Percentiles rank a stretch among this genome's conserved stretches.
Evolutionary conservation across 2,797 vertebrate genomes (phyloP).

Genomic region (Myotis pilosus): DNA sequence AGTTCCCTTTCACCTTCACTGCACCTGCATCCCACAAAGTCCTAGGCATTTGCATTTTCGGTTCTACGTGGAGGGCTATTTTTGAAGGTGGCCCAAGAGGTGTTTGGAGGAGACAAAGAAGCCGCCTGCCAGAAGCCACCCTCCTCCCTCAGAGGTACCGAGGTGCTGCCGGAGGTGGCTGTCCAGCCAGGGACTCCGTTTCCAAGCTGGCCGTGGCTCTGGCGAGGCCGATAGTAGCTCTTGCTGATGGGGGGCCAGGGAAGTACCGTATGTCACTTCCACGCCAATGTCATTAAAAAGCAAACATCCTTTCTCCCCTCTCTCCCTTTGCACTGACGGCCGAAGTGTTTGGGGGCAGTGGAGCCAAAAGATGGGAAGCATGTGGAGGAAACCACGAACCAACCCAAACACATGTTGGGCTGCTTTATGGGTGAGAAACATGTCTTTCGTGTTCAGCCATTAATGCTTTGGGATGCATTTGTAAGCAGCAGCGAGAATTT

Average conservation of each 20-base stretch:
- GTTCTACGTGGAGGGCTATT: not conserved
- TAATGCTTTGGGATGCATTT: not conserved
- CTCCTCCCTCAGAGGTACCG: accelerated
- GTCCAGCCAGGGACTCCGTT: not conserved
- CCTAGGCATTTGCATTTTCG: not conserved
- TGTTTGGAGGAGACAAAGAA: not conserved
- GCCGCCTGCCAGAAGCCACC: not conserved
- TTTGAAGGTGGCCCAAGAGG: not conserved
- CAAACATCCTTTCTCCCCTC: not conserved
- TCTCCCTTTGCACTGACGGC: not conserved
- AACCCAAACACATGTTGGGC: not conserved
- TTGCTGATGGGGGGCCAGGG: not conserved
- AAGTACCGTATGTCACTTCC: not conserved
- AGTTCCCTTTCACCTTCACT: not conserved
- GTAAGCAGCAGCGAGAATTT: not conserved
- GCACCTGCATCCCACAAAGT: not conserved
- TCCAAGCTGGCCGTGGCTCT: not conserved
- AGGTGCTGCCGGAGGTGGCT: not conserved
- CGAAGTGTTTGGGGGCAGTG: accelerated
- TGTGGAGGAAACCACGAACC: not conserved
- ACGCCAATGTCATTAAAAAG: not conserved
- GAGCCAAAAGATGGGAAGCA: not conserved
- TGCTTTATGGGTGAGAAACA: not conserved
- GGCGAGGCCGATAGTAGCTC: not conserved
- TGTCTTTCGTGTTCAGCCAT: not conserved